Base-by-base conservation (phyloP, 2,113 vertebrate genomes). In the Perca schrenkii region DNA sequence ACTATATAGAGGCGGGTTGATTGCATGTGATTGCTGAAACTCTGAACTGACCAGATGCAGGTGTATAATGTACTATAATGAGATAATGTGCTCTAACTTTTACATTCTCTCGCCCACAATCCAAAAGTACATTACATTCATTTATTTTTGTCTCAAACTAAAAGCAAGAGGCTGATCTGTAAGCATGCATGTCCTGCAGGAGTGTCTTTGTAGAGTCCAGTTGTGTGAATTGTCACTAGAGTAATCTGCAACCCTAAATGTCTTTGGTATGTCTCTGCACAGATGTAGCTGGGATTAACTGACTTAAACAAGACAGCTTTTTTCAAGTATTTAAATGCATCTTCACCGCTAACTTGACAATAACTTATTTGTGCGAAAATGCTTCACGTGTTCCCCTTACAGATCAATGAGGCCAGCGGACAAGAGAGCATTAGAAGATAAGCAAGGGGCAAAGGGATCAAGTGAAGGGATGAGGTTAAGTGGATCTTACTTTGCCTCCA, bases 401-500 rank as follows among this genome's bases (percentile, higher is more conserved):
- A 74, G 61, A 80, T 80, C 64, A 80, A 14, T 50, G 58, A 65
- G 25, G 17, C 43, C 60, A 70, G 65, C 63, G 64, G 63, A 79
- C 71, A 85, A 65, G 40, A 64, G 62, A 34, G 79, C 69, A 86
- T 88, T 82, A 77, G 50, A 73, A 68, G 82, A 80, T 88, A 68
- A 71, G 74, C 16, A 47, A 50, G 54, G 77, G 57, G 50, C 56
- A 83, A 74, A 67, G 46, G 67, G 75, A 89, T 86, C 67, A 90
- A 81, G 69, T 21, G 53, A 82, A 58, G 57, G 86, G 83, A 87
- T 83, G 79, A 86, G 50, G 84, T 89, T 83, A 90, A 88, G 72
- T 84, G 87, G 86, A 74, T 95, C 98, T 98, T 98, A 99, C 98
- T 99, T 99, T 91, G 98, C 98, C 95, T 99, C 98, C 93, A 99